Base-by-base conservation (phyloP, 2,888 invertebrate genomes). In the Erpobdella octoculata region DNA sequence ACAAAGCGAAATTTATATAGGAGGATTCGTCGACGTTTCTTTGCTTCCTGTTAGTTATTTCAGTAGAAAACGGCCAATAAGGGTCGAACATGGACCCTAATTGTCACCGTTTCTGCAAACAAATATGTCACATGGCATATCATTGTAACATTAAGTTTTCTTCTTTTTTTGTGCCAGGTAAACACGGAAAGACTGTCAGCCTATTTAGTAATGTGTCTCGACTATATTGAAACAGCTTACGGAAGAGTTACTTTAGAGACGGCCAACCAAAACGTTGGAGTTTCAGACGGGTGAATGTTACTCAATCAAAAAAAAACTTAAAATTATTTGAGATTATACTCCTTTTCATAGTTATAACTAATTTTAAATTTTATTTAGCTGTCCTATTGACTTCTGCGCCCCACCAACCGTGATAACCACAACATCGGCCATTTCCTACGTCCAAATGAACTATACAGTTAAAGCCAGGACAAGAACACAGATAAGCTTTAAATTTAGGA, bases 171-270 rank as follows among this genome's bases (percentile, higher is more conserved):
- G n/a, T n/a, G n/a, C n/a, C n/a, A 75, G 75, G 69, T 75, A 67
- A 75, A 73, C 70, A 77, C 77, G 5, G 75, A 75, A 15, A 68
- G 77, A 12, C 48, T 77, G 67, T 74, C 72, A 1, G 75, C 76
- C 33, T 75, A 73, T 59, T 71, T 76, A 28, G 72, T 76, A 31
- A 71, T 72, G 2, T 77, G 77, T 73, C 41, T 77, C 31, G 72
- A 71, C 15, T 76, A 69, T 48, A 68, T 76, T 12, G 66, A 72
- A 33, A 72, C 72, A 0, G 41, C 59, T 0, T 37, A 64, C 18
- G 48, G 66, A 18, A 38, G 58, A 12, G 28, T 76, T 8, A 48
- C 73, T 61, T 66, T 76, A 25, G 41, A 69, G 15, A 9, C 33
- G 36, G 74, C 75, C 21, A 72, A 75, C 62, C 69, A 71, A 36